Conservation (phyloP, 2,113 vertebrate species). For the Apus apus region DNA sequence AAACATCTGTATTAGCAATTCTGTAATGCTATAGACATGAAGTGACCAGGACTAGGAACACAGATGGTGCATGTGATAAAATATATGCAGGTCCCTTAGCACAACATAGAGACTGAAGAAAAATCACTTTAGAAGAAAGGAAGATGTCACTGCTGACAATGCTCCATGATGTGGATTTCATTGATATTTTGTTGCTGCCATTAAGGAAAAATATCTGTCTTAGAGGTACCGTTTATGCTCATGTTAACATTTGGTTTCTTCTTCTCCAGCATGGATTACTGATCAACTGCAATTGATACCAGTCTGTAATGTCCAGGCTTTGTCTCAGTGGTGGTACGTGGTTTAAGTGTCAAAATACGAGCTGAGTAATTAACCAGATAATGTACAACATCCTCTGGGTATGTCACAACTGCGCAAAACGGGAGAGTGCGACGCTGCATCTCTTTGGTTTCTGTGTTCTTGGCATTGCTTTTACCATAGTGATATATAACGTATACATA, state of each 20-base stretch:
- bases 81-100: not conserved
- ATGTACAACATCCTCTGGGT: not conserved
- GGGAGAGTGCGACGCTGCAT: not conserved
- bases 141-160: not conserved
- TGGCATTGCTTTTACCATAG: not conserved
- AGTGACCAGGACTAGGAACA: not conserved
- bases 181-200: not conserved
- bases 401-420: not conserved
- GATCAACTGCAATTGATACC: not conserved
- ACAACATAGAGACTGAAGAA: not conserved
- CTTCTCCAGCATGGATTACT: not conserved
- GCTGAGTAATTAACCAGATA: not conserved
- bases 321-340: not conserved
- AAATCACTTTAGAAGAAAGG: not conserved
- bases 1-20: not conserved
- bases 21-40: not conserved
- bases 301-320: not conserved
- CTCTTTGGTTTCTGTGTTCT: not conserved
- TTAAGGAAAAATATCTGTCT: not conserved
- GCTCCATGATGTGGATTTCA: not conserved
- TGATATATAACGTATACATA: not conserved
- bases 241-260: not conserved
- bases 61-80: not conserved
- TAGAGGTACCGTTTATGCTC: not conserved
- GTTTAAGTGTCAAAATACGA: not conserved